Conservation (phyloP, 2,113 vertebrate species). For the Sigmodon hispidus region DNA sequence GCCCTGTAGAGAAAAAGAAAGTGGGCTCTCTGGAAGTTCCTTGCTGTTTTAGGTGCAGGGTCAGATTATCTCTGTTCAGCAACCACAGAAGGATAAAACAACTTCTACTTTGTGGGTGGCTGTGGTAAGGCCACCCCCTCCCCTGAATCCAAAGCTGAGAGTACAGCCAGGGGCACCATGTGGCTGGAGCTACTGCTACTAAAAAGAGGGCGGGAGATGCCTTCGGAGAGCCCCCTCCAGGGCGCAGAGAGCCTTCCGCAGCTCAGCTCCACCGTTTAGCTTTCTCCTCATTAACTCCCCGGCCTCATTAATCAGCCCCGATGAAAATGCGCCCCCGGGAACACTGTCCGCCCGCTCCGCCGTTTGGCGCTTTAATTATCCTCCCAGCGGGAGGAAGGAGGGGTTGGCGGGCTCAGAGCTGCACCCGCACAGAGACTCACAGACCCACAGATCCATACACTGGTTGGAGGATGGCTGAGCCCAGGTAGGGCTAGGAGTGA, state of each 20-base stretch:
- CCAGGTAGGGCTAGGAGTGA: constrained; percentile 70
- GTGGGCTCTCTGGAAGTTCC: background rate
- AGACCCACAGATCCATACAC: background rate
- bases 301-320: constrained; percentile 89
- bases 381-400: constrained; percentile 87
- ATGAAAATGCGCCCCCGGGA: constrained; percentile 87
- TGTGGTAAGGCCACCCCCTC: background rate
- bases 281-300: constrained; percentile 84
- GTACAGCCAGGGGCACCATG: background rate
- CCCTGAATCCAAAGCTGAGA: background rate
- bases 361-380: constrained; percentile 93
- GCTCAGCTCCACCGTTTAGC: constrained; percentile 75
- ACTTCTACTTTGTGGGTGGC: background rate
- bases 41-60: background rate
- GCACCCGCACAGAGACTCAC: constrained; percentile 62
- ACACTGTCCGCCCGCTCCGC: constrained; percentile 87
- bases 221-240: constrained; percentile 72
- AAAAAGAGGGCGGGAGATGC: constrained; percentile 74
- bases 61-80: background rate
- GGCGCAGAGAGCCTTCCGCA: constrained; percentile 36
- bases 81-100: background rate
- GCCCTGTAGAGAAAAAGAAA: background rate
- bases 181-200: constrained; percentile 24
- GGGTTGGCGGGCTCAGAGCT: constrained; percentile 64
- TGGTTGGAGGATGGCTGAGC: background rate